Evolutionary conservation across 2,113 vertebrate species (phyloP).

Genomic region (Ptychochromis oligacanthus): DNA sequence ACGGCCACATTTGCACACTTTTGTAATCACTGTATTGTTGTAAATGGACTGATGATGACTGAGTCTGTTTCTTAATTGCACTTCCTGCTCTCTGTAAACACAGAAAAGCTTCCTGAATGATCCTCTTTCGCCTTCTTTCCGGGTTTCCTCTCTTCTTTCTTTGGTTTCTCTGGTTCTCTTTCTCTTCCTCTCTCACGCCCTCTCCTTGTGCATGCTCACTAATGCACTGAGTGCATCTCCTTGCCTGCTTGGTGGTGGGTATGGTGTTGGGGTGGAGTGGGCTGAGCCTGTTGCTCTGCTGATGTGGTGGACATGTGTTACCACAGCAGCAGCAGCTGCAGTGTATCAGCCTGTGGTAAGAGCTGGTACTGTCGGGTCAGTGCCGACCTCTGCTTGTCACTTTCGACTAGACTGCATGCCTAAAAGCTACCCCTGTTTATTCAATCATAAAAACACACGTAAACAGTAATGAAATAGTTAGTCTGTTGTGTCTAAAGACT

Average conservation of each 20-base stretch:
- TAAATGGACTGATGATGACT: background rate
- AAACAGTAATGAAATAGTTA: background rate
- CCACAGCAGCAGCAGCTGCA: slow-evolving; percentile 58
- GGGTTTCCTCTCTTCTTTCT: background rate
- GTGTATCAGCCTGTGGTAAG: slow-evolving; percentile 78
- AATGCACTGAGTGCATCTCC: slow-evolving; percentile 56
- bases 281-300: slow-evolving; percentile 67
- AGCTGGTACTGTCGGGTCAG: slow-evolving; percentile 88
- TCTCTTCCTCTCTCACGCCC: background rate
- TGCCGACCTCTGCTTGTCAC: slow-evolving; percentile 87
- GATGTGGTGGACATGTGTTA: slow-evolving; percentile 66
- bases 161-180: background rate
- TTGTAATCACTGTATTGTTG: background rate
- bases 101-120: slow-evolving; percentile 1
- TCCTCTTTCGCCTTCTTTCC: background rate
- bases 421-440: background rate
- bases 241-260: slow-evolving; percentile 67
- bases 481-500: background rate
- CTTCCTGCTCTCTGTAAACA: background rate
- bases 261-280: slow-evolving; percentile 68
- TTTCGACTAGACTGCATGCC: slow-evolving; percentile 39
- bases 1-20: background rate
- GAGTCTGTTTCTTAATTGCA: background rate
- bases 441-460: background rate
- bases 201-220: slow-evolving; percentile 70